A percentile compares a stretch with the other conserved stretches of the same genome.
These are phyloP conservation scores for Menidia beryllina DNA, from an alignment of 2,113 vertebrate genomes.

Conservation along the genomic window DNA sequence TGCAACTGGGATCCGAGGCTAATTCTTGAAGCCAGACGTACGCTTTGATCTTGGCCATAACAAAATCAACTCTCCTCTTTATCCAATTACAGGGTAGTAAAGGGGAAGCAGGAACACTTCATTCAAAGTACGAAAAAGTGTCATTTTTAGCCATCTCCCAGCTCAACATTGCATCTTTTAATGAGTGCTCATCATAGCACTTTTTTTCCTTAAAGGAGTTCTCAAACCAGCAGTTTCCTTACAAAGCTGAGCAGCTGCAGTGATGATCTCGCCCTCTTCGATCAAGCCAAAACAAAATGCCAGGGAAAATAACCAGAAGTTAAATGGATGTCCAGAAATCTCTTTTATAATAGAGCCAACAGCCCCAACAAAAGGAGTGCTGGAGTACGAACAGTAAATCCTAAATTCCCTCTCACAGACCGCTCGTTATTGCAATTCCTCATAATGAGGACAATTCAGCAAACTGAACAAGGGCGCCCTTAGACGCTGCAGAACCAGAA, in stretches of 20 bases:
- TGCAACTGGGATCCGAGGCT: neutral
- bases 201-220: slow-evolving; percentile 19
- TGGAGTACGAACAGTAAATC: slow-evolving; percentile 5
- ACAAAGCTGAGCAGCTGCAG: neutral
- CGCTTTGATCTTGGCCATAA: slow-evolving; percentile 30
- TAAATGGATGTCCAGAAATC: neutral
- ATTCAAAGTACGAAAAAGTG: neutral
- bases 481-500: neutral
- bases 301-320: slow-evolving; percentile 7
- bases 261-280: slow-evolving; percentile 14
- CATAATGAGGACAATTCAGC: neutral
- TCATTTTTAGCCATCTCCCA: slow-evolving; percentile 12
- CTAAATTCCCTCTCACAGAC: neutral
- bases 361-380: neutral
- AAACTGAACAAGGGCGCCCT: neutral
- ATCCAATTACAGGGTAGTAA: slow-evolving; percentile 26
- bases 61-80: slow-evolving; percentile 13
- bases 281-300: slow-evolving; percentile 18
- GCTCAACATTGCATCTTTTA: slow-evolving; percentile 32
- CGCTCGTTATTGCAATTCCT: no score
- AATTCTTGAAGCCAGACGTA: slow-evolving; percentile 16
- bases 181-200: slow-evolving; percentile 6
- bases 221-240: no score
- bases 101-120: slow-evolving; percentile 22
- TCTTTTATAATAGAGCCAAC: slow-evolving; percentile 6